phyloP scores from a whole-genome alignment of 2,888 invertebrate species.

The Eucera pruinosa region DNA sequence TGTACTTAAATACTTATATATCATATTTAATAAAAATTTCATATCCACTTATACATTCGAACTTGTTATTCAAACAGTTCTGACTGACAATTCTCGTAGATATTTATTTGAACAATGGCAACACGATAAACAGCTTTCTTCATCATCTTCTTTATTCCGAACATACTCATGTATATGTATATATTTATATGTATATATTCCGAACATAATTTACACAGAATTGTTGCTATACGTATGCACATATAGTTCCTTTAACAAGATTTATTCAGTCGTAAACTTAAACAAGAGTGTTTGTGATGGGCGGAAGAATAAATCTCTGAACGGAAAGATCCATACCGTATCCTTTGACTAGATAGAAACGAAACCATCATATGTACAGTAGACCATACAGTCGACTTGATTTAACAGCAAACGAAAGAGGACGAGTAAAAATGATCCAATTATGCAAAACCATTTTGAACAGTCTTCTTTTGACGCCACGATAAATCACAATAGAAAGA shows the following conservation, averaged over 20 bases:
- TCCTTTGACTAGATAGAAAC: slow-evolving; percentile 68
- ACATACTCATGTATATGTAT: slow-evolving; percentile 56
- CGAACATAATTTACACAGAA: slow-evolving; percentile 74
- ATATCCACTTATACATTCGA: slow-evolving; percentile 23
- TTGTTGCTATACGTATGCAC: slow-evolving; percentile 63
- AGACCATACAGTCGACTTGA: slow-evolving; percentile 46
- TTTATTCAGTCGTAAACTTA: slow-evolving; percentile 68
- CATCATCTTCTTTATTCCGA: slow-evolving; percentile 72
- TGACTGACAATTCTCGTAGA: not conserved
- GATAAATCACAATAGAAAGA: not conserved
- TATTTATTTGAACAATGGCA: slow-evolving; percentile 20
- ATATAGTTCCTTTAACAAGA: slow-evolving; percentile 53
- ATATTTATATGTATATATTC: slow-evolving; percentile 56
- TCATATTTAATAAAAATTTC: slow-evolving; percentile 69
- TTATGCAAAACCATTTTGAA: slow-evolving; percentile 44
- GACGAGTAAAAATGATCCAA: slow-evolving; percentile 25
- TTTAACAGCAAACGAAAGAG: slow-evolving; percentile 37
- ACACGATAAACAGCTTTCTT: slow-evolving; percentile 42
- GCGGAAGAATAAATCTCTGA: slow-evolving; percentile 66
- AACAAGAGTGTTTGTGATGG: slow-evolving; percentile 57
- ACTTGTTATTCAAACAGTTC: slow-evolving; percentile 6
- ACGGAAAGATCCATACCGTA: slow-evolving; percentile 52
- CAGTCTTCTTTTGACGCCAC: slow-evolving; percentile 53
- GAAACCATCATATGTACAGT: slow-evolving; percentile 62
- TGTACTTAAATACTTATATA: slow-evolving; percentile 65